Conservation (phyloP, 2,888 invertebrate genomes). For the Calliopum simillimum region DNA sequence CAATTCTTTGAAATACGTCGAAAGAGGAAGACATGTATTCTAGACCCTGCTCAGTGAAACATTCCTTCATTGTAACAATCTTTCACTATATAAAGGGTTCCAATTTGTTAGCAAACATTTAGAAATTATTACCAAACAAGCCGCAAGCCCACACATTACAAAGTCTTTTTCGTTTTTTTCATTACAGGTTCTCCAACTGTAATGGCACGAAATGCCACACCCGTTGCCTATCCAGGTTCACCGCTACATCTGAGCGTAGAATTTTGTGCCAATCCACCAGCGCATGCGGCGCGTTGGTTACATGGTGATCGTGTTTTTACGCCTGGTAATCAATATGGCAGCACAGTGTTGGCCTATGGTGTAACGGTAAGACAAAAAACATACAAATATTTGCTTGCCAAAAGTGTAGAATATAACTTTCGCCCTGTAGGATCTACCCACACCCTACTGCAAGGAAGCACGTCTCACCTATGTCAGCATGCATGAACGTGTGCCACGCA, state of each 20-base stretch:
- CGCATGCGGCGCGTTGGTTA: slow-evolving; percentile 67
- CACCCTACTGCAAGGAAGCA: slow-evolving; percentile 67
- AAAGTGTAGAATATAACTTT: background rate
- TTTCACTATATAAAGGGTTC: too few relatives aligned
- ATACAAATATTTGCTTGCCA: background rate
- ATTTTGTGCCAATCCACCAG: slow-evolving; percentile 81
- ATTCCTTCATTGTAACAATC: too few relatives aligned
- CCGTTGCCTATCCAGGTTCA: slow-evolving; percentile 78
- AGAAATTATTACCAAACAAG: too few relatives aligned
- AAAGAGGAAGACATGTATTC: too few relatives aligned
- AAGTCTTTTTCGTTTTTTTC: background rate
- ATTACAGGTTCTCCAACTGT: slow-evolving; percentile 76
- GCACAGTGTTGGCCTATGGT: slow-evolving; percentile 66
- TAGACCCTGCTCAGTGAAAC: too few relatives aligned
- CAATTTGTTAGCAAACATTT: too few relatives aligned
- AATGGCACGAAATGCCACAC: slow-evolving; percentile 74
- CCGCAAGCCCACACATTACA: background rate
- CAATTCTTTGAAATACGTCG: too few relatives aligned
- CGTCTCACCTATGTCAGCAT: slow-evolving; percentile 67
- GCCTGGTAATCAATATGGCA: slow-evolving; percentile 68
- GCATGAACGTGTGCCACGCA: slow-evolving; percentile 67
- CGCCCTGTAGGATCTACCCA: slow-evolving; percentile 62
- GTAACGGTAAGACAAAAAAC: slow-evolving; percentile 61
- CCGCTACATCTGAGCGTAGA: slow-evolving; percentile 77
- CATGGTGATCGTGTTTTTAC: slow-evolving; percentile 68